Base-by-base conservation (phyloP, 2,113 vertebrate genomes). In the Lophius piscatorius region DNA sequence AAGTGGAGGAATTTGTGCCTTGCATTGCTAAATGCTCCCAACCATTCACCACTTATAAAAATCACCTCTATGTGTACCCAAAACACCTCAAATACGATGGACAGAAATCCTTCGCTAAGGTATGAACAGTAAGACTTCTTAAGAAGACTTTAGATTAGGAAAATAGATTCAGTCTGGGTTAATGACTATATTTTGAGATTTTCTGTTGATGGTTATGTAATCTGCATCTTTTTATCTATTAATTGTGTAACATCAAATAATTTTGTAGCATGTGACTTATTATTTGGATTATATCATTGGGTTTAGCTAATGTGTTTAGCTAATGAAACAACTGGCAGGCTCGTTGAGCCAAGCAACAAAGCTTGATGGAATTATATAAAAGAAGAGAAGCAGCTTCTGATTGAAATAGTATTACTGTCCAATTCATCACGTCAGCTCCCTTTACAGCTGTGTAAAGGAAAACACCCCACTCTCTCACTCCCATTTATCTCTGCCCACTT, bases 41-140 rank as follows among this genome's bases (percentile, higher is more conserved):
- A 44, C 96, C 97, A 18, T 97, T 96, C 70, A 98, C 96, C 34
- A 91, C 94, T 88, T 98, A 98, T 83, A 98, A 94, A 82, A 98
- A 98, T 81, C 97, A 98, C 78, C 94, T 98, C 42, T 99, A 98
- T 7, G 94, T 99, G 64, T 98, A 98, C 81, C 97, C 96, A 1
- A 97, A 93, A 60, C 87, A 93, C 83, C 93, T 99, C 82, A 99
- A 98, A 81, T 99, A 96, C 1, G 97, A 99, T 68, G 93, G 94
- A 74, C 97, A 99, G 62, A 98, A 98, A 75, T 87, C 94, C 34
- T 99, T 99, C 63, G 91, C 95, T 35, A 99, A 99, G 94, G 97
- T 96, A 75, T 64, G 2, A 28, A 9, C 22, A n/a, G n/a, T n/a
- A n/a, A n/a, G n/a, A n/a, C n/a, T n/a, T n/a, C n/a, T n/a, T n/a